Evolutionary conservation across 2,113 vertebrate genomes (phyloP), one percentile per base, ranked within the genome.

Genomic region (Melanerpes aurifrons): DNA sequence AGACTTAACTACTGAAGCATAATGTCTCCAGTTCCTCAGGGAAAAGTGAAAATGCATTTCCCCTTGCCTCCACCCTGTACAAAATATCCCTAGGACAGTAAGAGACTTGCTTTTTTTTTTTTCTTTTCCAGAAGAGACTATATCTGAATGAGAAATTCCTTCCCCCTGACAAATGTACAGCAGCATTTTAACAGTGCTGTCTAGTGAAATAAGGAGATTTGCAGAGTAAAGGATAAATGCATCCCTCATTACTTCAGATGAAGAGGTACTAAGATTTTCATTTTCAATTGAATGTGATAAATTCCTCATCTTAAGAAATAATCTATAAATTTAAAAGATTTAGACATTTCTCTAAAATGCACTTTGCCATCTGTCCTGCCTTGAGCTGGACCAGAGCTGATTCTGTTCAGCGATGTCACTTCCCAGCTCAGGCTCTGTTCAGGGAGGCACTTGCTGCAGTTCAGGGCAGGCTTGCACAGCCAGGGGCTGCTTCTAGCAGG

Each of bases 121-220:
- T 43, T 88, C 94, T 53, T 69, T 83, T 29, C 48, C 35, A 11
- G 69, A 68, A 37, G 7, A 74, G 7, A 13, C 0, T 14, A 15
- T 59, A 18, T n/a, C 47, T 86, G 79, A 71, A 84, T 77, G 76
- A 67, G 57, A 90, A 87, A 80, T 21, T 20, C 24, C 43, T 80
- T 87, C 1, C 1, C 35, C 24, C 2, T 28, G 81, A 58, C 50
- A 91, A 75, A 77, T 25, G 76, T 43, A 75, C 26, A 66, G 74
- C 48, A 92, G 82, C 54, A 15, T 64, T 87, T 94, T 20, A 58
- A 77, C 86, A 86, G 63, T 37, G 75, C 45, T 31, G 15, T 25
- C 69, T 80, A 4, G 69, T 78, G 85, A 94, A 92, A 89, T 54
- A 58, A 66, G 90, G 80, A 86, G 82, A 68, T 90, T 66, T 90